These are phyloP conservation scores for Leptinotarsa tumamoca DNA, from an alignment of 2,888 invertebrate genomes.

Conservation along the genomic window DNA sequence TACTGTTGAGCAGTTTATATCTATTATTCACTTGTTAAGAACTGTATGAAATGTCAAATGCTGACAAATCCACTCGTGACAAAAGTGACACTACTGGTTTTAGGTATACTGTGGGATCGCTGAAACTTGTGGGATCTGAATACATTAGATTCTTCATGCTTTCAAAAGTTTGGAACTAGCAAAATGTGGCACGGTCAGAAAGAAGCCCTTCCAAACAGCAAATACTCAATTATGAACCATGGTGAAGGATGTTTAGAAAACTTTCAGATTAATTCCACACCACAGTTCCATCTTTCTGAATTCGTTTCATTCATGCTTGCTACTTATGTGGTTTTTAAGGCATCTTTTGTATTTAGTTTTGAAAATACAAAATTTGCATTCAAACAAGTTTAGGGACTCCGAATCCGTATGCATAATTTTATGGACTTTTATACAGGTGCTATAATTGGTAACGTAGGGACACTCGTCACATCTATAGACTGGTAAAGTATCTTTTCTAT, in stretches of 20 bases:
- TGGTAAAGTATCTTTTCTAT: neutral
- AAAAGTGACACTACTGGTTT: no score
- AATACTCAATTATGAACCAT: no score
- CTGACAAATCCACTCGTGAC: no score
- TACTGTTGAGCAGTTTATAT: no score
- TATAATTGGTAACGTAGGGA: neutral
- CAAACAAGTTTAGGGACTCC: neutral
- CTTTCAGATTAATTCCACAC: no score
- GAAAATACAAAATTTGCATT: conserved; percentile 7
- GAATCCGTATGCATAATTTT: conserved; percentile 1
- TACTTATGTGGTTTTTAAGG: conserved; percentile 8
- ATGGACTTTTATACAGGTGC: neutral
- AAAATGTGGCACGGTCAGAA: no score
- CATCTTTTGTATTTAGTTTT: conserved; percentile 14
- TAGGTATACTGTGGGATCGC: no score
- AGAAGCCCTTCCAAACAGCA: no score
- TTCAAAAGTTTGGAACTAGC: neutral
- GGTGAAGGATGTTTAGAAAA: no score
- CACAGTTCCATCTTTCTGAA: neutral
- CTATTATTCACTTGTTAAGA: no score
- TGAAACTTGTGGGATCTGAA: no score
- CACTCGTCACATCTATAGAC: conserved; percentile 1
- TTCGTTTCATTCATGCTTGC: neutral
- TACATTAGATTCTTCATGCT: neutral
- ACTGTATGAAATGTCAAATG: no score